Conservation (phyloP, 2,888 invertebrate species). For the Troilus luridus region DNA sequence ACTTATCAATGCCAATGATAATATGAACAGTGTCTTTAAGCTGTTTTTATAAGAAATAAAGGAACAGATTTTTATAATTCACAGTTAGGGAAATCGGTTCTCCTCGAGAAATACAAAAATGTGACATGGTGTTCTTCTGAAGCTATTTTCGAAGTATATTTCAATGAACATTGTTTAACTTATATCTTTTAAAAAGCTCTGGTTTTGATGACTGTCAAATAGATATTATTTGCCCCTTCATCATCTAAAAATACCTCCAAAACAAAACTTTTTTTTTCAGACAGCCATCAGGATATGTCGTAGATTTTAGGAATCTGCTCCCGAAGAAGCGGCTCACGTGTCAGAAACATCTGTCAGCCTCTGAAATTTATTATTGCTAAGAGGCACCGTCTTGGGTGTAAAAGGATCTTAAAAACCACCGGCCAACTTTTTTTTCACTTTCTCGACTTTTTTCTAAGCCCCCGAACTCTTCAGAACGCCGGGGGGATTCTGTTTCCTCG, state of each 20-base stretch:
- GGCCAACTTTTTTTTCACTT: background rate
- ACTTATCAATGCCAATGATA: no score
- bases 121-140: no score
- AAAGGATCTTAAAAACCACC: conserved; percentile 28
- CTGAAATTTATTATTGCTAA: conserved; percentile 42
- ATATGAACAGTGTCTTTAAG: no score
- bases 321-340: conserved; percentile 31
- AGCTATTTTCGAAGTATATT: no score
- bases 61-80: no score
- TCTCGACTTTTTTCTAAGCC: conserved; percentile 9
- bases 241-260: background rate
- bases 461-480: background rate
- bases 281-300: background rate
- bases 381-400: conserved; percentile 17
- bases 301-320: conserved; percentile 2
- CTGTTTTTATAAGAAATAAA: no score
- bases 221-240: background rate
- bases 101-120: no score
- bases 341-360: conserved; percentile 44
- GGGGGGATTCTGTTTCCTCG: conserved; percentile 18
- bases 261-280: background rate
- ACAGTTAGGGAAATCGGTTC: no score
- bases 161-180: no score
- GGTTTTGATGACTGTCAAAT: background rate
- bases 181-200: background rate